Base-by-base conservation (phyloP, 2,113 vertebrate species). In the Siphamia tubifer region DNA sequence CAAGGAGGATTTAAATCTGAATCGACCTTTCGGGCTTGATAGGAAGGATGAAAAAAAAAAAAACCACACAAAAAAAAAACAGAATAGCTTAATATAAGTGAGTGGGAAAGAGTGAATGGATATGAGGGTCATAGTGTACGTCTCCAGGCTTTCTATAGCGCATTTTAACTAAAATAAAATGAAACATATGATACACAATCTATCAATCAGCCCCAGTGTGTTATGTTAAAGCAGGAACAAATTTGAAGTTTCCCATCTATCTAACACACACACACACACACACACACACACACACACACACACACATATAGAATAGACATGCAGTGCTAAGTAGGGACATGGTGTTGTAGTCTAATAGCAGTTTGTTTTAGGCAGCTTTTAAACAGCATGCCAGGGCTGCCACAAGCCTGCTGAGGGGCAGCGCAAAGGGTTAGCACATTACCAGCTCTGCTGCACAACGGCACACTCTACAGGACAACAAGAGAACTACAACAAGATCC, bases 301-400 rank as follows among this genome's bases (percentile, higher is more conserved):
- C 58, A 45, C 21, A 8, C 21, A 45, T n/a, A n/a, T n/a, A n/a
- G n/a, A n/a, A 15, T 9, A 44, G 39, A 48, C 75, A 68, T 20
- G 47, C 52, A 40, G 77, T 54, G 77, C 65, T 77, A 80, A 88
- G 73, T 65, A 82, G 74, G 60, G 62, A 65, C 65, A 57, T 17
- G 32, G 63, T 57, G 68, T 72, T 69, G 57, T 65, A 66, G 78
- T 83, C 66, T 64, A 75, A 70, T 68, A 73, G 82, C 77, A 68
- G 82, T 85, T 88, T 82, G 84, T 88, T 87, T 90, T 85, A 75
- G 80, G 57, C 86, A 83, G 84, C 84, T 83, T 89, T 84, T 86
- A 79, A 85, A 84, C 83, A 81, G 77, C 82, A 82, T 87, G 83
- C 81, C 81, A 65, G 64, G 71, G 75, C 81, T 80, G 67, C 81